Percentiles rank a stretch among this genome's conserved stretches.
These are phyloP conservation scores for Brevimyrus niger DNA, from an alignment of 2,113 vertebrate genomes.

Conservation along the genomic window DNA sequence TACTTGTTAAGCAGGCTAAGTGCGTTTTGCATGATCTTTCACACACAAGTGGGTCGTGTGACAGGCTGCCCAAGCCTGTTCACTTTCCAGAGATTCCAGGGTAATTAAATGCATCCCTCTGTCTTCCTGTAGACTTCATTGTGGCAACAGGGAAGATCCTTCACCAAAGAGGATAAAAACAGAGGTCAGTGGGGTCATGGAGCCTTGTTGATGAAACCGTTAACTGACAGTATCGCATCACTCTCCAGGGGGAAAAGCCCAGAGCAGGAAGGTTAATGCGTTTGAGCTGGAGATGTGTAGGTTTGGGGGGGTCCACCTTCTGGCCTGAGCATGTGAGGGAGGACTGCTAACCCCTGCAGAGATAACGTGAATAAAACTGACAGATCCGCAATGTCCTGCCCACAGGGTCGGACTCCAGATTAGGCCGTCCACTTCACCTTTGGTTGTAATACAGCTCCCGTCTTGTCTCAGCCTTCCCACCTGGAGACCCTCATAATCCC, in stretches of 20 bases:
- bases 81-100: not conserved
- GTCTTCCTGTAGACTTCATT: slow-evolving; percentile 52
- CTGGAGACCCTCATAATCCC: not conserved
- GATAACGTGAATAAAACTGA: not conserved
- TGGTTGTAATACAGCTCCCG: not conserved
- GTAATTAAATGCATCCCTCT: not conserved
- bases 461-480: not conserved
- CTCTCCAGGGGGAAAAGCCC: not conserved
- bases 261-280: not conserved
- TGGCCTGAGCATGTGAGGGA: not conserved
- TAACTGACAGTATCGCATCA: not conserved
- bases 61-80: not conserved
- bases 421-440: not conserved
- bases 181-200: slow-evolving; percentile 57
- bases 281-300: not conserved
- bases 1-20: not conserved
- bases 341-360: not conserved
- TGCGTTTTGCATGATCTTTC: not conserved
- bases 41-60: not conserved
- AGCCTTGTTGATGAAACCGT: not conserved
- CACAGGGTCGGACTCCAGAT: not conserved
- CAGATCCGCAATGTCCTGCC: not conserved
- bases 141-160: slow-evolving; percentile 74
- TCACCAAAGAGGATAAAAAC: slow-evolving; percentile 83
- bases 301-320: not conserved